These are phyloP conservation scores for Lordiphosa andalusiaca DNA, from an alignment of 2,888 invertebrate species.

Conservation along the genomic window DNA sequence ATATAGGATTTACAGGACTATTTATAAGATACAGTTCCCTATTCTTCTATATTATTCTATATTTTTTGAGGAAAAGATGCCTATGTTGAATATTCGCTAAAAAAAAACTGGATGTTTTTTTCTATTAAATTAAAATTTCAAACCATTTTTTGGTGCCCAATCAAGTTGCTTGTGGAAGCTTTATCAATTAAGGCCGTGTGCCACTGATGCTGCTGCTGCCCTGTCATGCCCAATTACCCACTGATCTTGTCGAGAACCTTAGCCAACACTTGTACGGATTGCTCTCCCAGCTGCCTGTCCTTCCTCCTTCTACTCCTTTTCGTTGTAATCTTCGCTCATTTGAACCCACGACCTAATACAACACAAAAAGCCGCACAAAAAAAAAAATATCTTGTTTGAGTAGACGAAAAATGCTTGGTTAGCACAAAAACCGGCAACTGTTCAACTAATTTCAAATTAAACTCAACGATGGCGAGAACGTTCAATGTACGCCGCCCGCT, in stretches of 20 bases:
- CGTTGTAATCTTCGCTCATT: conserved; percentile 38
- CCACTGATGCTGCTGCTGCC: neutral
- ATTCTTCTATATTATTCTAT: no score
- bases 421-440: conserved; percentile 56
- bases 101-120: no score
- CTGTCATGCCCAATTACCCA: neutral
- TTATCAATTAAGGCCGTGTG: no score
- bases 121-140: no score
- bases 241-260: conserved; percentile 7
- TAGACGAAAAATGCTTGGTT: conserved; percentile 47
- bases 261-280: conserved; percentile 32
- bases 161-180: no score
- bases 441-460: conserved; percentile 67
- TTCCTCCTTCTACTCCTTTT: neutral
- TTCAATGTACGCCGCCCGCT: conserved; percentile 15
- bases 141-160: no score
- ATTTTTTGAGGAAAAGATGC: no score
- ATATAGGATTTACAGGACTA: no score
- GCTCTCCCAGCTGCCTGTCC: neutral
- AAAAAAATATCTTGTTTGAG: conserved; percentile 33
- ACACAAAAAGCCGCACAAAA: conserved; percentile 11
- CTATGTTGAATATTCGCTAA: no score
- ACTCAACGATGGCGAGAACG: conserved; percentile 48
- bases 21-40: no score
- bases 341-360: conserved; percentile 11